A percentile compares a stretch with the other conserved stretches of the same genome.
These are phyloP conservation scores for Sinosuthora webbiana DNA, from an alignment of 2,113 vertebrate genomes.

Conservation along the genomic window DNA sequence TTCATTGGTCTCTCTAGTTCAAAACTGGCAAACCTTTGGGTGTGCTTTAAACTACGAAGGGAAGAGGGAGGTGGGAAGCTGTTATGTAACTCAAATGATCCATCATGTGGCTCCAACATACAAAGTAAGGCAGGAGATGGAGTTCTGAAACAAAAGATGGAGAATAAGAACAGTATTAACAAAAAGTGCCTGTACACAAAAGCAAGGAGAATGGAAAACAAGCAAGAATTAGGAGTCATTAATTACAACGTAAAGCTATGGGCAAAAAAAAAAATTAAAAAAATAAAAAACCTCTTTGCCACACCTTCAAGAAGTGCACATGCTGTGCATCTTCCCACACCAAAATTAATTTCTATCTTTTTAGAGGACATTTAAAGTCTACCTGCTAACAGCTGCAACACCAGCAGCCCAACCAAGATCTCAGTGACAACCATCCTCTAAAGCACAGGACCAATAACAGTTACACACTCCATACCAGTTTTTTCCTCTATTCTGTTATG, in stretches of 20 bases:
- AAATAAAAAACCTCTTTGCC: neutral
- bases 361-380: neutral
- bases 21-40: constrained; percentile 6
- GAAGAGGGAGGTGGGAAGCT: constrained; percentile 43
- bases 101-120: constrained; percentile 44
- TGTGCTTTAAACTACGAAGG: constrained; percentile 41
- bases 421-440: neutral
- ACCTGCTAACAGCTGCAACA: neutral
- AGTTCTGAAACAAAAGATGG: constrained; percentile 67
- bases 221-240: neutral
- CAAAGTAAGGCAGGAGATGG: constrained; percentile 58
- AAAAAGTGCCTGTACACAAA: neutral
- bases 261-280: neutral
- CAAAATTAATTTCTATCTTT: neutral
- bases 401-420: neutral
- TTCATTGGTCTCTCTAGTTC: neutral
- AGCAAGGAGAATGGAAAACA: constrained; percentile 28
- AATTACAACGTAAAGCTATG: neutral
- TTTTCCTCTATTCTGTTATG: neutral
- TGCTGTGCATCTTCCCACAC: neutral
- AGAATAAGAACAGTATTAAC: constrained; percentile 65
- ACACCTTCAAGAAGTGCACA: neutral
- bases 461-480: accelerated
- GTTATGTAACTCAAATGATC: constrained; percentile 57
- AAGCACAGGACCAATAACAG: neutral